These are phyloP conservation scores for Epicauta chinensis DNA, from an alignment of 1,140 invertebrate species.

Conservation along the genomic window DNA sequence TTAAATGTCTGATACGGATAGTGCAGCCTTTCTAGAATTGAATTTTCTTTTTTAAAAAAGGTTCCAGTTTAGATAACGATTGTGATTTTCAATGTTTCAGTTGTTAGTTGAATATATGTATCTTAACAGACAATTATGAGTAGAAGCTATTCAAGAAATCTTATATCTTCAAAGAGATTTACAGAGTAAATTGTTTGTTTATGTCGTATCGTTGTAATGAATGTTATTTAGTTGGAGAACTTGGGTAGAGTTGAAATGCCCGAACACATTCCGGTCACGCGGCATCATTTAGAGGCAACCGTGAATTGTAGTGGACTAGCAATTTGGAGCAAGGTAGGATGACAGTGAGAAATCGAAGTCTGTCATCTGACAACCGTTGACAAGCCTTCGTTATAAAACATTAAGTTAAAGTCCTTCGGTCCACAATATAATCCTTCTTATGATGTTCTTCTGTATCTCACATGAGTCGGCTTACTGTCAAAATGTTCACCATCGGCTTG, in stretches of 20 bases:
- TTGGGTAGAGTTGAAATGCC: constrained; percentile 2
- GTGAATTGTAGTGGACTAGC: constrained; percentile 29
- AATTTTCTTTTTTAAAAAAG: too few species aligned
- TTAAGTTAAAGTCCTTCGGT: constrained; percentile 6
- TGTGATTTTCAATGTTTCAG: constrained; percentile 2
- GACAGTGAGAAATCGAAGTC: constrained; percentile 36
- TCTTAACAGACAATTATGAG: constrained; percentile 12
- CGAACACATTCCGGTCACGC: constrained; percentile 28
- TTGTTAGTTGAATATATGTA: background rate
- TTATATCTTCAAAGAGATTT: constrained; percentile 14
- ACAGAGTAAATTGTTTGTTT: constrained; percentile 15
- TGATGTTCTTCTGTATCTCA: constrained; percentile 2
- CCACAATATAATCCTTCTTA: constrained; percentile 14
- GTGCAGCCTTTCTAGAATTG: too few species aligned
- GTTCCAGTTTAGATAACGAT: background rate
- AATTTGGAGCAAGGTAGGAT: constrained; percentile 33
- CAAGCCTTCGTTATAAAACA: constrained; percentile 20
- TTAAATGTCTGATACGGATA: too few species aligned
- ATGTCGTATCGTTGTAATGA: constrained; percentile 17
- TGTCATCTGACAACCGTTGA: constrained; percentile 32
- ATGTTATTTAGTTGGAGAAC: constrained; percentile 12
- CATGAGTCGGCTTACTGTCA: constrained; percentile 16
- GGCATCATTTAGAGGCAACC: constrained; percentile 27
- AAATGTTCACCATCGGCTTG: constrained; percentile 2
- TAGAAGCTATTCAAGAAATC: constrained; percentile 10